These are phyloP conservation scores for Epirrita christyi DNA, from an alignment of 2,888 invertebrate genomes.

Conservation along the genomic window DNA sequence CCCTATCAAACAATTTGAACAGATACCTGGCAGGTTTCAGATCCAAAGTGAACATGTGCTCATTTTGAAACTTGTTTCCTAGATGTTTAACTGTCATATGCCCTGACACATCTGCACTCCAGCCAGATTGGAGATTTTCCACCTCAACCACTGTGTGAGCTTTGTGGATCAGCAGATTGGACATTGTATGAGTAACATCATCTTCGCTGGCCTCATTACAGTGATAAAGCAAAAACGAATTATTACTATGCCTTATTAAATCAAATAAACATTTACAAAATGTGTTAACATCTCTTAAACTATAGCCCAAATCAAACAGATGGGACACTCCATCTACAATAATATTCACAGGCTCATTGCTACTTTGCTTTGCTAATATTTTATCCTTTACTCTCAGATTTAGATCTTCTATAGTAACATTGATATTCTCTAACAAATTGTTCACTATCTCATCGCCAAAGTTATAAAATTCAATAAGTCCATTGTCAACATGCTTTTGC, in stretches of 20 bases:
- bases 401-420: constrained; percentile 65
- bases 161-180: constrained; percentile 86
- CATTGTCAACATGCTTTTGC: constrained; percentile 69
- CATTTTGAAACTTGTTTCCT: constrained; percentile 61
- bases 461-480: constrained; percentile 61
- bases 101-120: constrained; percentile 90
- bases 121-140: constrained; percentile 88
- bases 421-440: constrained; percentile 50
- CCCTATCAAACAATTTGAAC: constrained; percentile 90
- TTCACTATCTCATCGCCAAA: constrained; percentile 58
- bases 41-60: constrained; percentile 58
- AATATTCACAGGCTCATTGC: constrained; percentile 77
- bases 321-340: constrained; percentile 90
- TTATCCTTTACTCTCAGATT: constrained; percentile 68
- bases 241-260: constrained; percentile 56
- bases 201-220: constrained; percentile 85
- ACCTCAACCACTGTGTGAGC: constrained; percentile 87
- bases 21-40: constrained; percentile 75
- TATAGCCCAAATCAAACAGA: constrained; percentile 87
- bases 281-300: constrained; percentile 75
- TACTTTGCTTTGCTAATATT: constrained; percentile 60
- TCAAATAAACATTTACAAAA: constrained; percentile 78
- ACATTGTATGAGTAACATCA: constrained; percentile 84
- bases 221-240: constrained; percentile 78
- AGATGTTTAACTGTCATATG: constrained; percentile 83